Conservation (phyloP, 2,797 vertebrate genomes). For the Benthosema pterotum region DNA sequence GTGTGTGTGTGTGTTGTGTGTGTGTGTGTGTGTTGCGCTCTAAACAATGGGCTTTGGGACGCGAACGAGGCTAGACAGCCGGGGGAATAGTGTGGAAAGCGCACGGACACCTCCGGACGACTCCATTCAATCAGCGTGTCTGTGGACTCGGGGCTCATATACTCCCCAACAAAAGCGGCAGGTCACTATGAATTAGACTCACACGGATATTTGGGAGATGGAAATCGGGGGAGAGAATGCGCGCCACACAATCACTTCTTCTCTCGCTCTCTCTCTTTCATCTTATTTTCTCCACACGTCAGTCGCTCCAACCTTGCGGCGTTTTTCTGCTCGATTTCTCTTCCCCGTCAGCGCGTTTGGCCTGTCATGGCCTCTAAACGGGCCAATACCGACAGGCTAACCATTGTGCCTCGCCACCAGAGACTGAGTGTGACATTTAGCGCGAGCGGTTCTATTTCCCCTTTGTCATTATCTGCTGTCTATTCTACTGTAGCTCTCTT, state of each 20-base stretch:
- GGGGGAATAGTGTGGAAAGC: conserved; percentile 72
- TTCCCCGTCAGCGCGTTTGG: conserved; percentile 40
- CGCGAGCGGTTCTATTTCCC: conserved; percentile 62
- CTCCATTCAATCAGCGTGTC: conserved; percentile 72
- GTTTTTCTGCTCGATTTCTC: conserved; percentile 9
- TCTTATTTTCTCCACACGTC: background rate
- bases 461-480: conserved; percentile 63
- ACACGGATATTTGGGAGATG: conserved; percentile 59
- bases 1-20: conserved; percentile 18
- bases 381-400: conserved; percentile 52
- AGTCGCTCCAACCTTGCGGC: background rate
- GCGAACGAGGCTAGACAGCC: conserved; percentile 76
- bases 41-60: conserved; percentile 60
- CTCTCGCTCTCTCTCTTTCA: conserved; percentile 10
- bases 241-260: conserved; percentile 15
- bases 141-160: conserved; percentile 64
- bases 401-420: conserved; percentile 54
- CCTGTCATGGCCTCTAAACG: conserved; percentile 50
- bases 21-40: too few relatives aligned
- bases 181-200: conserved; percentile 75
- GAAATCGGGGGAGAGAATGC: conserved; percentile 50
- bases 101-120: conserved; percentile 65
- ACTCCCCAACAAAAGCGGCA: conserved; percentile 70
- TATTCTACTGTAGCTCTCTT: conserved; percentile 42
- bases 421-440: conserved; percentile 66